Evolutionary conservation across 2,888 invertebrate species (phyloP).

Genomic region (Stenolophus ochropezus): DNA sequence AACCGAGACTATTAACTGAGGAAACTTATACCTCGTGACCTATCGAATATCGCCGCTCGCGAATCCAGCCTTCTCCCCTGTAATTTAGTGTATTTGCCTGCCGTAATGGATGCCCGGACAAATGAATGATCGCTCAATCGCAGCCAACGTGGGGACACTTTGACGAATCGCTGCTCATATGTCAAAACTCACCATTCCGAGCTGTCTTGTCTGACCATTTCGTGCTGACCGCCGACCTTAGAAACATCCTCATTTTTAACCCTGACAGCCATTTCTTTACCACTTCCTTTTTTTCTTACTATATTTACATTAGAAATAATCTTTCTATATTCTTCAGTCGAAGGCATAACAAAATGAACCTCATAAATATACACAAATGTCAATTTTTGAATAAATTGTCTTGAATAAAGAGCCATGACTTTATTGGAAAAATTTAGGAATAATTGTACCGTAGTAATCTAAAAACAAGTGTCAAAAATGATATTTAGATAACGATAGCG

Average conservation of each 20-base stretch:
- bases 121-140: slow-evolving; percentile 59
- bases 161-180: slow-evolving; percentile 51
- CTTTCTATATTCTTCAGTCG: slow-evolving; percentile 3
- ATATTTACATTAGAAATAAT: slow-evolving; percentile 17
- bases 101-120: slow-evolving; percentile 56
- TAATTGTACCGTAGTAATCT: no score
- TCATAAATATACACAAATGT: neutral
- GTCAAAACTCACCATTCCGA: slow-evolving; percentile 51
- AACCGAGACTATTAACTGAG: slow-evolving; percentile 34
- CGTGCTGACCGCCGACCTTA: slow-evolving; percentile 52
- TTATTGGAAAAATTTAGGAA: no score
- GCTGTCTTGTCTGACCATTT: slow-evolving; percentile 55
- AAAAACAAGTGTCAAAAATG: no score
- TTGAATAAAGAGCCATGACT: no score
- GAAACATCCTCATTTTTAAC: slow-evolving; percentile 39
- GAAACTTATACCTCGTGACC: slow-evolving; percentile 31
- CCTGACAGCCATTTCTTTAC: slow-evolving; percentile 23
- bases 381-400: no score
- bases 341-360: neutral
- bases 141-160: slow-evolving; percentile 46
- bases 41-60: slow-evolving; percentile 26
- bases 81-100: slow-evolving; percentile 57
- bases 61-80: slow-evolving; percentile 41
- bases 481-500: no score
- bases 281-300: slow-evolving; percentile 3